phyloP scores from a whole-genome alignment of 2,888 invertebrate species.

The Prosapia bicincta region DNA sequence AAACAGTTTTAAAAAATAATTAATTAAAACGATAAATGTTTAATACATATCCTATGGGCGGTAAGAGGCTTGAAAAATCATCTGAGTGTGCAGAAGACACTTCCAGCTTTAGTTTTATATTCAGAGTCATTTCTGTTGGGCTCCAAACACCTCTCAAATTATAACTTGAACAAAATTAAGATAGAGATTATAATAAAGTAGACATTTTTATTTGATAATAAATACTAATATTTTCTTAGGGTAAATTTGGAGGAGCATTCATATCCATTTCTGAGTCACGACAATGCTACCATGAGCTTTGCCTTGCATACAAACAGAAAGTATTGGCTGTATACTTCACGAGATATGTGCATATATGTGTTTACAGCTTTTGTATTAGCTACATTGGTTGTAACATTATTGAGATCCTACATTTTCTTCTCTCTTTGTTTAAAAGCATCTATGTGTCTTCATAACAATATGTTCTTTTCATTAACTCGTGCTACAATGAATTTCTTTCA shows the following conservation, averaged over 20 bases:
- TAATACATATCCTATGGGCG: too few species aligned
- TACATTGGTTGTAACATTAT: slow-evolving; percentile 53
- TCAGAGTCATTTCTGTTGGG: too few species aligned
- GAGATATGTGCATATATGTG: slow-evolving; percentile 51
- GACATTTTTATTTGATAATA: too few species aligned
- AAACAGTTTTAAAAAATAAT: too few species aligned
- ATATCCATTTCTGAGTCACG: not conserved
- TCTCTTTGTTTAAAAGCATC: slow-evolving; percentile 77
- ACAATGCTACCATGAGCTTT: not conserved
- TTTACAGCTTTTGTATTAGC: slow-evolving; percentile 55
- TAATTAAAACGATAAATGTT: too few species aligned
- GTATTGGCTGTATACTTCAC: slow-evolving; percentile 3
- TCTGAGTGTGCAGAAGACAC: too few species aligned
- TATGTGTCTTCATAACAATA: slow-evolving; percentile 72
- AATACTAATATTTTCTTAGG: slow-evolving; percentile 63
- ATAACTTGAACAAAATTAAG: too few species aligned
- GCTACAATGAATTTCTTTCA: slow-evolving; percentile 87
- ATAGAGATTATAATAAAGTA: too few species aligned
- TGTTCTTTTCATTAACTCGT: slow-evolving; percentile 78
- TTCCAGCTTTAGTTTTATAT: too few species aligned
- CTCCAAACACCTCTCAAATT: too few species aligned
- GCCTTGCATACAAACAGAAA: not conserved
- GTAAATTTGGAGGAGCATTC: slow-evolving; percentile 47
- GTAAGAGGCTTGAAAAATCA: too few species aligned
- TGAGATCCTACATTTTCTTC: slow-evolving; percentile 66